Conservation (phyloP, 2,113 vertebrate genomes). For the Pardalotus punctatus region DNA sequence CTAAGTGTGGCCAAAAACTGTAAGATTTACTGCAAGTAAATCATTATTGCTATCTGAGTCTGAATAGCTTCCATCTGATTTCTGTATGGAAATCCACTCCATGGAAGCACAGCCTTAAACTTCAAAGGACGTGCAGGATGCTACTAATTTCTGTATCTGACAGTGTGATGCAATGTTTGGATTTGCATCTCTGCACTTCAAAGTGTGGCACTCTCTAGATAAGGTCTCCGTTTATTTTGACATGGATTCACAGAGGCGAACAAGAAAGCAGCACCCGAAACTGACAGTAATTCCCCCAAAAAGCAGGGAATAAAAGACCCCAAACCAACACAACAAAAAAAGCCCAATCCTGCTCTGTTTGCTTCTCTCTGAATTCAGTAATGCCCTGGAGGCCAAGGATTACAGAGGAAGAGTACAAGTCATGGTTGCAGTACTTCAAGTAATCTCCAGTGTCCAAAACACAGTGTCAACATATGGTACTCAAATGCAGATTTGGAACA, state of each 20-base stretch:
- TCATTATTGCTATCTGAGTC: constrained; percentile 77
- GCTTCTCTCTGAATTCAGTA: constrained; percentile 77
- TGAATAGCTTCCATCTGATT: constrained; percentile 82
- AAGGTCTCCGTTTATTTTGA: constrained; percentile 85
- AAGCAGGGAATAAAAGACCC: neutral
- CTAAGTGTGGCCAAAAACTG: constrained; percentile 61
- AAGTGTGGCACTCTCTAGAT: constrained; percentile 76
- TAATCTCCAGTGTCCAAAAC: constrained; percentile 81
- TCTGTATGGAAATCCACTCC: constrained; percentile 63
- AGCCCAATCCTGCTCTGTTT: neutral
- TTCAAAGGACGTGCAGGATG: constrained; percentile 81
- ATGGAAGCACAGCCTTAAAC: constrained; percentile 60
- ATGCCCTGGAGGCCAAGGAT: constrained; percentile 84
- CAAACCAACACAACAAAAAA: neutral
- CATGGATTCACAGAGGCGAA: constrained; percentile 85
- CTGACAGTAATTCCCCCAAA: constrained; percentile 51
- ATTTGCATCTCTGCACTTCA: constrained; percentile 85
- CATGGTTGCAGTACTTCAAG: constrained; percentile 61
- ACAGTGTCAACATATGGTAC: constrained; percentile 81
- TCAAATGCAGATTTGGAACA: constrained; percentile 82
- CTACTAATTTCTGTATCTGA: constrained; percentile 80
- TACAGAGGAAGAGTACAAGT: constrained; percentile 80
- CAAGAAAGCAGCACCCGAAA: constrained; percentile 82
- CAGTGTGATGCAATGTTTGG: constrained; percentile 78
- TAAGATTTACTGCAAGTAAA: constrained; percentile 68